These are phyloP conservation scores for Cyanocitta stelleri DNA, from an alignment of 2,113 vertebrate genomes.

Conservation along the genomic window DNA sequence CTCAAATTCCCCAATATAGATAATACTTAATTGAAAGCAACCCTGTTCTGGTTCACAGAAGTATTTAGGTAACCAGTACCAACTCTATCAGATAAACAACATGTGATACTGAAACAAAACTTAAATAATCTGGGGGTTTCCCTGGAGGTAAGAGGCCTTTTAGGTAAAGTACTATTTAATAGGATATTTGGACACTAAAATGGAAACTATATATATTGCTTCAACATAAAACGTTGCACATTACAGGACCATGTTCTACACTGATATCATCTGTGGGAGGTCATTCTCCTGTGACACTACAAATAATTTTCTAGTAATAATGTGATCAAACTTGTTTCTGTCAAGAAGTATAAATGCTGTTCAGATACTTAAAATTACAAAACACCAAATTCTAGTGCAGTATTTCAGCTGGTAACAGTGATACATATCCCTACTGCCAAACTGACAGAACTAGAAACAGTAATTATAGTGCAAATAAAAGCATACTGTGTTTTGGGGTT, in stretches of 20 bases:
- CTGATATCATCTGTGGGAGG: neutral
- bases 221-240: neutral
- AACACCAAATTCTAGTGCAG: neutral
- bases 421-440: neutral
- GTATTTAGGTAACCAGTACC: neutral
- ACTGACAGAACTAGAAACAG: neutral
- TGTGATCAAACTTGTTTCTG: slow-evolving; percentile 3
- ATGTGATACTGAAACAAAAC: neutral
- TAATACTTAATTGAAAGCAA: neutral
- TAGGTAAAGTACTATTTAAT: neutral
- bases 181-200: neutral
- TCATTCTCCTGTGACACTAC: neutral
- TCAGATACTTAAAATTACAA: neutral
- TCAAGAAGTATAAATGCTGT: neutral
- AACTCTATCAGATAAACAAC: neutral
- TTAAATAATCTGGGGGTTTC: neutral
- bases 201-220: neutral
- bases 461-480: neutral
- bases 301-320: neutral
- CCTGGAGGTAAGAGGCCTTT: neutral
- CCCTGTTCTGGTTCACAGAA: neutral
- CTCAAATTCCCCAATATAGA: neutral
- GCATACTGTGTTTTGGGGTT: neutral
- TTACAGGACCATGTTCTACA: neutral
- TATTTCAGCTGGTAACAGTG: neutral